A percentile compares a stretch with the other conserved stretches of the same genome.
These are phyloP conservation scores for Planiliza haematocheilus DNA, from an alignment of 2,113 vertebrate species.

Conservation along the genomic window DNA sequence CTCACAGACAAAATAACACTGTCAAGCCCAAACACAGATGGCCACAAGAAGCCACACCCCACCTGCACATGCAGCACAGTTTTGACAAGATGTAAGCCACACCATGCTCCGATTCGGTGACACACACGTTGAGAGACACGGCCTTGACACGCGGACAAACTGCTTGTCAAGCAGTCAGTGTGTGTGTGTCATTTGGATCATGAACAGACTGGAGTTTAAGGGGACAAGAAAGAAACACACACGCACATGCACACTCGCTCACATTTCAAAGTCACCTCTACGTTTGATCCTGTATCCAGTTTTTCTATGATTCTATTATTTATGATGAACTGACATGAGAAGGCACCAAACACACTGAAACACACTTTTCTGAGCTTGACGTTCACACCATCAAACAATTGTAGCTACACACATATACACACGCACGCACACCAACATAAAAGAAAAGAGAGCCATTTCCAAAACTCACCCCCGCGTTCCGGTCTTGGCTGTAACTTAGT, in stretches of 20 bases:
- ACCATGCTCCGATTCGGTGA: constrained; percentile 24
- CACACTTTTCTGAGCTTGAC: constrained; percentile 2
- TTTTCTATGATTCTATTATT: constrained; percentile 24
- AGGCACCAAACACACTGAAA: neutral
- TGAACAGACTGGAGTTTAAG: constrained; percentile 5
- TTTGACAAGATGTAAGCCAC: constrained; percentile 22
- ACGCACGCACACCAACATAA: neutral
- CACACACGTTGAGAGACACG: constrained; percentile 8
- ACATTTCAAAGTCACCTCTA: constrained; percentile 29
- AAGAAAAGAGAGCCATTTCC: constrained; percentile 4
- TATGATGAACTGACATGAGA: constrained; percentile 12
- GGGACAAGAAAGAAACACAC: constrained; percentile 1
- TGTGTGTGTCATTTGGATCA: neutral
- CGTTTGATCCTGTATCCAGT: neutral
- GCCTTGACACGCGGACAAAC: constrained; percentile 22
- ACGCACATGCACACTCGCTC: constrained; percentile 3
- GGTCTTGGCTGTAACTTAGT: constrained; percentile 18
- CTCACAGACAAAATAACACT: constrained; percentile 25
- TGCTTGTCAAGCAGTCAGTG: neutral
- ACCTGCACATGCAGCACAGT: neutral
- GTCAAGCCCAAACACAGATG: constrained; percentile 29
- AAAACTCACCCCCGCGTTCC: constrained; percentile 66
- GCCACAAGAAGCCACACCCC: constrained; percentile 42
- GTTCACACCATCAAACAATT: neutral
- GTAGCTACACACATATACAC: neutral